Conservation (phyloP, 1,140 invertebrate genomes). For the Phthorimaea operculella region DNA sequence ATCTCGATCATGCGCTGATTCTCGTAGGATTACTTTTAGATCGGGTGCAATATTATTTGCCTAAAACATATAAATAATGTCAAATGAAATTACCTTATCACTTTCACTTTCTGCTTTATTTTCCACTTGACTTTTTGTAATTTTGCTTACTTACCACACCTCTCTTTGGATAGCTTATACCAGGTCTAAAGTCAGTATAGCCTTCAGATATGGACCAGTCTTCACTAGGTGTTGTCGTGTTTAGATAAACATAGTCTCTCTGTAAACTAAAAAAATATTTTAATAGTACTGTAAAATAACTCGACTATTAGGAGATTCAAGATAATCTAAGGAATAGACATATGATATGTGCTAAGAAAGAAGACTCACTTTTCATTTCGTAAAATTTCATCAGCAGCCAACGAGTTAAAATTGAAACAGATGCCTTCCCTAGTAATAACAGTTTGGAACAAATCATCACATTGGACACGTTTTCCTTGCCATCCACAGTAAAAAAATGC, state of each 20-base stretch:
- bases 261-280: constrained; percentile 13
- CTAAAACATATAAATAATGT: neutral
- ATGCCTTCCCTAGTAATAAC: constrained; percentile 21
- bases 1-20: neutral
- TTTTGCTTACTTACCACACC: constrained; percentile 2
- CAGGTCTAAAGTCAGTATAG: neutral
- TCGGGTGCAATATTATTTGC: neutral
- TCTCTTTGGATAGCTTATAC: constrained; percentile 5
- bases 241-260: constrained; percentile 1
- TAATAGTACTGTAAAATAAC: too few species aligned
- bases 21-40: neutral
- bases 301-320: too few species aligned
- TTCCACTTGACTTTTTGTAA: too few species aligned
- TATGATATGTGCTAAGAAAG: too few species aligned
- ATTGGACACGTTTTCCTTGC: neutral
- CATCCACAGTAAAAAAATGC: constrained; percentile 2
- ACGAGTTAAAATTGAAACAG: constrained; percentile 22
- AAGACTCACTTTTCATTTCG: constrained; percentile 13
- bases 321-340: too few species aligned
- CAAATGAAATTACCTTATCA: too few species aligned
- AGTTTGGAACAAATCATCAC: constrained; percentile 10
- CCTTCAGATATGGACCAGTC: neutral
- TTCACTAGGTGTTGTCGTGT: neutral
- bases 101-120: too few species aligned
- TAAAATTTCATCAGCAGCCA: constrained; percentile 19